Base-by-base conservation (phyloP, 2,888 invertebrate genomes). In the Halocaridina rubra region DNA sequence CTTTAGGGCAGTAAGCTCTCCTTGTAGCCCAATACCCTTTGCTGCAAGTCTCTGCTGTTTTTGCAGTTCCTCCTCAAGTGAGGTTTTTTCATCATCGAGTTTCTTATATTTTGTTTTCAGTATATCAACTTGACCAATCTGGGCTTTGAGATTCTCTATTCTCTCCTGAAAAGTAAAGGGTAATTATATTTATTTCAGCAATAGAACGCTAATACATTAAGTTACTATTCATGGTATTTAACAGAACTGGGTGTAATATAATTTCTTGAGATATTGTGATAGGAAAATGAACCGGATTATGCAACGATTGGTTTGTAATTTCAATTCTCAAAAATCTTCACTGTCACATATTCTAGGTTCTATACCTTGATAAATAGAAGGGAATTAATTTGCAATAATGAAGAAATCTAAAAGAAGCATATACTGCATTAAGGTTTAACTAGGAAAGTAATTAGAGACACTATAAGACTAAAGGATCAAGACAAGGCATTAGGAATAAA, bases 31-130 rank as follows among this genome's bases (percentile, higher is more conserved):
- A 19, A 67, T 57, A 16, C 39, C 16, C 27, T 87, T 85, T 3
- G 64, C 69, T n/a, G 33, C 76, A 29, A 74, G 30, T 24, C 33
- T 69, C 46, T 84, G 82, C 29, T 78, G 59, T 16, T 64, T 84
- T 29, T 80, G 27, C 1, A 84, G 8, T 24, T 79, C 75, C 32
- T 84, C 79, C 61, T 84, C 84, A 32, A 75, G 29, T 29, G 39
- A 32, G n/a, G 74, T 57, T 46, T 84, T 88, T 46, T 88, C 86
- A 19, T 81, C 32, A 39, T 82, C 22, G n/a, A 85, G 72, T 29
- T 87, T 85, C 57, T 81, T 85, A 32, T 85, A 87, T 29, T 87
- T 81, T 22, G 27, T 64, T 72, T 87, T 87, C 33, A 87, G 67
- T 3, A 75, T 78, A 33, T 87, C 85, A 16, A 85, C 79, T 71